phyloP scores from a whole-genome alignment of 92 coral and sea anemone genomes.

The Virgularia gustaviana region DNA sequence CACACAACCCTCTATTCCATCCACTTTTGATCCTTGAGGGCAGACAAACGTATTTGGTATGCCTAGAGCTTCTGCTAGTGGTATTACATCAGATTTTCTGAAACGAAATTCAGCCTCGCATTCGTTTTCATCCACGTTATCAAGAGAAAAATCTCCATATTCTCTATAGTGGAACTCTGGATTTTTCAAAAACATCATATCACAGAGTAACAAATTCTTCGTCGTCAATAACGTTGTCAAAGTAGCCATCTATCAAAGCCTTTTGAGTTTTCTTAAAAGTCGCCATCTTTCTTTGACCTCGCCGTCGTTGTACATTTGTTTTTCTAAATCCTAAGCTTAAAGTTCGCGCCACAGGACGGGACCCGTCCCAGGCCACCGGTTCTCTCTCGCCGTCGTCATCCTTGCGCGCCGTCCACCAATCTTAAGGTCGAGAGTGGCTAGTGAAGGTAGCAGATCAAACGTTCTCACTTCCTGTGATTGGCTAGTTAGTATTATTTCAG shows the following conservation, averaged over 20 bases:
- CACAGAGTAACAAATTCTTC: background rate
- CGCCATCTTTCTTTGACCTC: too few species aligned
- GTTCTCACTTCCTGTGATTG: too few species aligned
- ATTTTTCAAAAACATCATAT: background rate
- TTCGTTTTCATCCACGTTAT: background rate
- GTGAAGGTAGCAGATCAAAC: too few species aligned
- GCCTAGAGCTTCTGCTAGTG: background rate
- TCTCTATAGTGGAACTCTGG: background rate
- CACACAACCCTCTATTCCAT: background rate
- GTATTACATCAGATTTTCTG: background rate
- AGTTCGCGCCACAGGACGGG: too few species aligned
- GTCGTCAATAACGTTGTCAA: background rate
- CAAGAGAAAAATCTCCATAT: background rate
- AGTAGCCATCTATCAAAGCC: background rate
- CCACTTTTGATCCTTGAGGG: background rate
- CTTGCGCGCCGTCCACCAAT: too few species aligned
- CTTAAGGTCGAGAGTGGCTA: too few species aligned
- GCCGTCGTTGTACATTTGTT: too few species aligned
- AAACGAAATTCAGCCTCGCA: constrained; percentile 9
- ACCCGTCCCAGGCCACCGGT: too few species aligned
- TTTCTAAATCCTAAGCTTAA: too few species aligned
- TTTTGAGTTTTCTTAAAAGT: background rate
- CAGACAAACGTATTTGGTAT: background rate
- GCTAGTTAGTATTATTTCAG: too few species aligned
- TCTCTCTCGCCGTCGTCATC: too few species aligned